These are phyloP conservation scores for Megaustenia siamemsis DNA, from an alignment of 2,888 invertebrate species.

Conservation along the genomic window DNA sequence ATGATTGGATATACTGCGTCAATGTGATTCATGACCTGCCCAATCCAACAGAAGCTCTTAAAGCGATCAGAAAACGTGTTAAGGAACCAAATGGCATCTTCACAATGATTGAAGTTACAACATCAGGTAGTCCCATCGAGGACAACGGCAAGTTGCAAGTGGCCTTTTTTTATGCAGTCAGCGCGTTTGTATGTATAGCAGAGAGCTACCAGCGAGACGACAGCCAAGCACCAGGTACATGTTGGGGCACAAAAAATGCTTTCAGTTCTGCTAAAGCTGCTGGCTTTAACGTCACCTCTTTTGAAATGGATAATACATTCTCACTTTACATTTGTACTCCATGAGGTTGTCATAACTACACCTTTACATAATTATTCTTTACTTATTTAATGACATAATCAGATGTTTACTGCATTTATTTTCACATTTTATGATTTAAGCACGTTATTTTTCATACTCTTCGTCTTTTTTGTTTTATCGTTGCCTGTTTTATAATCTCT, in stretches of 20 bases:
- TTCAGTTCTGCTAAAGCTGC: constrained; percentile 33
- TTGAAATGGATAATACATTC: background rate
- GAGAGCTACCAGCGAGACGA: constrained; percentile 56
- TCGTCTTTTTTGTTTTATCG: too few species aligned
- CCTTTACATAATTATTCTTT: too few species aligned
- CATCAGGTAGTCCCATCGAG: constrained; percentile 34
- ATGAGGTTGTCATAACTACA: too few species aligned
- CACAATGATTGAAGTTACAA: constrained; percentile 29
- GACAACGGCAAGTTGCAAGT: constrained; percentile 45
- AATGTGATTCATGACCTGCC: constrained; percentile 59
- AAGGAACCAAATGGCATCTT: constrained; percentile 25
- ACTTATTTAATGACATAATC: too few species aligned
- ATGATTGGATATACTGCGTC: constrained; percentile 52
- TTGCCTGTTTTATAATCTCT: too few species aligned
- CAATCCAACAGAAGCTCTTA: constrained; percentile 47
- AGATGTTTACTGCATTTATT: too few species aligned
- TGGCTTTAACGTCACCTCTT: constrained; percentile 43
- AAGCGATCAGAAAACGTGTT: constrained; percentile 43
- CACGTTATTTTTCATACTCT: too few species aligned
- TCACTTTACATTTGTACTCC: constrained; percentile 30
- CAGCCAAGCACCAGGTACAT: constrained; percentile 51
- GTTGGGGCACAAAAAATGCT: constrained; percentile 49
- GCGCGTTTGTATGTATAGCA: constrained; percentile 57
- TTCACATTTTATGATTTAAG: too few species aligned
- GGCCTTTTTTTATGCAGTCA: constrained; percentile 39